Evolutionary conservation across 2,797 vertebrate species (phyloP).

Genomic region (Nyctalus aviator): DNA sequence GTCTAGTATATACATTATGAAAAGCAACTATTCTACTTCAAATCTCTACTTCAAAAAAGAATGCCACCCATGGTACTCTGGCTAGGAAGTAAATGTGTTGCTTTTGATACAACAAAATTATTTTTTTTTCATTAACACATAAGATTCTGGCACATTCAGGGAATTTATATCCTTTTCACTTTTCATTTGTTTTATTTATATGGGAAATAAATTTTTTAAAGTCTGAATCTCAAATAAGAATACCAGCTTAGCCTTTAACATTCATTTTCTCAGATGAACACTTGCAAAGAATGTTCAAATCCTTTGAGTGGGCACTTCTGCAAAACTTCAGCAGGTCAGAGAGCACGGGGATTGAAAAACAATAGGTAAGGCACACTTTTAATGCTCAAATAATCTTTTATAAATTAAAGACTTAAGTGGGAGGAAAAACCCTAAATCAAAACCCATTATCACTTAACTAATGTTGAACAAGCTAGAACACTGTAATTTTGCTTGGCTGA

Average conservation of each 20-base stretch:
- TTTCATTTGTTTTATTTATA: slow-evolving; percentile 59
- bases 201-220: slow-evolving; percentile 57
- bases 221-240: slow-evolving; percentile 59
- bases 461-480: slow-evolving; percentile 29
- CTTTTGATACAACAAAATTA: slow-evolving; percentile 29
- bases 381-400: slow-evolving; percentile 74
- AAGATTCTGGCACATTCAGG: slow-evolving; percentile 5
- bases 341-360: slow-evolving; percentile 64
- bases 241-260: slow-evolving; percentile 26
- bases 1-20: slow-evolving; percentile 25
- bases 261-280: slow-evolving; percentile 67
- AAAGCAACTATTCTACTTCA: slow-evolving; percentile 61
- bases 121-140: slow-evolving; percentile 59
- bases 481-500: slow-evolving; percentile 41
- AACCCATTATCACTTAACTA: slow-evolving; percentile 50
- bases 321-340: slow-evolving; percentile 75
- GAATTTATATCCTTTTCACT: slow-evolving; percentile 42
- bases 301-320: slow-evolving; percentile 69
- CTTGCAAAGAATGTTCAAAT: slow-evolving; percentile 53
- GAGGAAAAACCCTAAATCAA: slow-evolving; percentile 62
- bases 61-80: slow-evolving; percentile 33
- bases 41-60: slow-evolving; percentile 62
- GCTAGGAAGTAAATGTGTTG: slow-evolving; percentile 56
- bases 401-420: slow-evolving; percentile 62
- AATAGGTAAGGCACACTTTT: slow-evolving; percentile 69